phyloP scores from a whole-genome alignment of 2,888 invertebrate genomes.

The Tolmerus cingulatus region DNA sequence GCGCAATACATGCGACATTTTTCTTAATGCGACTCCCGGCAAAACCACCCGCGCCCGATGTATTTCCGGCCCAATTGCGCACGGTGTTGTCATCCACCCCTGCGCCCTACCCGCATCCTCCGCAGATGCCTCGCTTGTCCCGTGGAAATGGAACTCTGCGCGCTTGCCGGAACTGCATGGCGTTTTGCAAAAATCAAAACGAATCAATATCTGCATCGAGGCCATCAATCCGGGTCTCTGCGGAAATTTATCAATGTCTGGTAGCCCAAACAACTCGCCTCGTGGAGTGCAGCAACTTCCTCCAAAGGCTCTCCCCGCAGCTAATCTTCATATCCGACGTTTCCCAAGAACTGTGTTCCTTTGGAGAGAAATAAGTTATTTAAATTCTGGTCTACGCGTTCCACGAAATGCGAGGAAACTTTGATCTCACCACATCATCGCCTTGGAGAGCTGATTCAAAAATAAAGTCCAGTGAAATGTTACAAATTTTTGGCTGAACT shows the following conservation, averaged over 20 bases:
- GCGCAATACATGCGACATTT: not conserved
- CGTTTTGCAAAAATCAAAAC: not conserved
- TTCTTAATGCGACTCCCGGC: not conserved
- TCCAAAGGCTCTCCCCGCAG: not conserved
- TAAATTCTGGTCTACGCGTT: not conserved
- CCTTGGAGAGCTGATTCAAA: not conserved
- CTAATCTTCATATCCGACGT: not conserved
- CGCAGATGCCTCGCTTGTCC: not conserved
- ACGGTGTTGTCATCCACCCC: not conserved
- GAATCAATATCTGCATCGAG: not conserved
- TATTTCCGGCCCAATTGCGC: not conserved
- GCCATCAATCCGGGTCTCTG: not conserved
- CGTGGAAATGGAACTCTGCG: not conserved
- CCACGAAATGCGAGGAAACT: not conserved
- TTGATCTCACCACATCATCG: not conserved
- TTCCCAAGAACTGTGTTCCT: not conserved
- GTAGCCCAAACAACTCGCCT: not conserved
- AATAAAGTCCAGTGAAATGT: too few relatives aligned
- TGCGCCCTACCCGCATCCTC: not conserved
- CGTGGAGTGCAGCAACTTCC: not conserved
- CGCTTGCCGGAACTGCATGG: not conserved
- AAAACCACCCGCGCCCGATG: not conserved
- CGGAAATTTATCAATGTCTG: slow-evolving; percentile 10
- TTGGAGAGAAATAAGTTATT: not conserved
- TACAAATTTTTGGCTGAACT: too few relatives aligned